Evolutionary conservation across 2,888 invertebrate species (phyloP).

Genomic region (Leptura quadrifasciata): DNA sequence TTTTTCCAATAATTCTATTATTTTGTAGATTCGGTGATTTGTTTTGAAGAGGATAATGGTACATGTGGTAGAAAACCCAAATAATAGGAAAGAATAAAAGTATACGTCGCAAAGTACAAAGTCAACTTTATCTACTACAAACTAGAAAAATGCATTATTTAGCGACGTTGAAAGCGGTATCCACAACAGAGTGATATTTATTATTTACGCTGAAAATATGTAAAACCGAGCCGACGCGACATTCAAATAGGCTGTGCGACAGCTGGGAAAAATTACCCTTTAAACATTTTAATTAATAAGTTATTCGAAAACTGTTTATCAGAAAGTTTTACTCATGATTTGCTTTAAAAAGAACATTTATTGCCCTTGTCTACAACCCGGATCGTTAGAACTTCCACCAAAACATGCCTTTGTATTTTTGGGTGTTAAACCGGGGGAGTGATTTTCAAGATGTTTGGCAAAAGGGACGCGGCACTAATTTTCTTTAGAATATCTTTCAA

Average conservation of each 20-base stretch:
- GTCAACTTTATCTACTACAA: too few species aligned
- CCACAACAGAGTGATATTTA: not conserved
- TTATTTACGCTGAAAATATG: not conserved
- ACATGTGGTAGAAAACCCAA: too few species aligned
- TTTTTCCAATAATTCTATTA: too few species aligned
- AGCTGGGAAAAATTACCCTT: conserved; percentile 9
- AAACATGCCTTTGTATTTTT: conserved; percentile 32
- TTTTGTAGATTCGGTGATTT: too few species aligned
- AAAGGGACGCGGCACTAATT: conserved; percentile 19
- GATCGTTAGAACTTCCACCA: conserved; percentile 14
- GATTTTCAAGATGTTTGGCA: conserved; percentile 21
- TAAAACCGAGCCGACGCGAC: not conserved
- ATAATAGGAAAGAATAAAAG: too few species aligned
- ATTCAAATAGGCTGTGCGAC: not conserved
- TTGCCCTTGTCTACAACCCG: conserved; percentile 16
- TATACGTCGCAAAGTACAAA: too few species aligned
- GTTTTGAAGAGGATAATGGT: too few species aligned
- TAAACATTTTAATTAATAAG: conserved; percentile 32
- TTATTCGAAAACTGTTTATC: conserved; percentile 18
- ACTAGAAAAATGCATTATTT: too few species aligned
- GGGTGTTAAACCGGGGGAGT: conserved; percentile 19
- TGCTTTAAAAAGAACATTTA: conserved; percentile 22
- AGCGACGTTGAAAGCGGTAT: not conserved
- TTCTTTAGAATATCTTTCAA: conserved; percentile 18
- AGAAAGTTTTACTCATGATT: conserved; percentile 10